These are phyloP conservation scores for Porphyrio hochstetteri DNA, from an alignment of 2,113 vertebrate species.

Conservation along the genomic window DNA sequence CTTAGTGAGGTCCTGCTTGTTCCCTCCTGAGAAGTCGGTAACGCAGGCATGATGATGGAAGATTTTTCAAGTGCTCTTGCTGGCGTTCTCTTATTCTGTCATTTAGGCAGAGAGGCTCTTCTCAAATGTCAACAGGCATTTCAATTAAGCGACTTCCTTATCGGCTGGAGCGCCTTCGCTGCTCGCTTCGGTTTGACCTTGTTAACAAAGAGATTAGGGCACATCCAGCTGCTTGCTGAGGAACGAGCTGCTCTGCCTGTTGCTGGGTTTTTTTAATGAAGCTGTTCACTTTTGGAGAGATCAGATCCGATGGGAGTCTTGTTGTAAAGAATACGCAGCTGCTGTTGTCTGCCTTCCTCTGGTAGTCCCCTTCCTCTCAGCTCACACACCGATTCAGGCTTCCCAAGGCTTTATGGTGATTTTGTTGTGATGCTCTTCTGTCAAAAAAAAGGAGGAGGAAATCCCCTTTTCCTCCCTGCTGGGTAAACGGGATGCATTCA, in stretches of 20 bases:
- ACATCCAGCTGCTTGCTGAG: background rate
- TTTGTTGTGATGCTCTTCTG: background rate
- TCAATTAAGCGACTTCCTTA: constrained; percentile 55
- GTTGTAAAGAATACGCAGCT: background rate
- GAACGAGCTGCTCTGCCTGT: background rate
- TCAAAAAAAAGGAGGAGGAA: background rate
- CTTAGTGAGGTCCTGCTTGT: background rate
- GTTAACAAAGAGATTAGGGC: constrained; percentile 22
- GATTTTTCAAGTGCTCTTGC: constrained; percentile 29
- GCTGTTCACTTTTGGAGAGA: constrained; percentile 13
- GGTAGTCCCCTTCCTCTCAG: background rate
- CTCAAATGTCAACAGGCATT: constrained; percentile 64
- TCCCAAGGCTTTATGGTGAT: background rate
- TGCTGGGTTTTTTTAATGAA: background rate
- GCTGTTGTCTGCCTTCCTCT: background rate
- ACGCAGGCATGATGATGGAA: constrained; percentile 20
- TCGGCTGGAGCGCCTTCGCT: constrained; percentile 26
- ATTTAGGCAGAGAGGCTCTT: constrained; percentile 53
- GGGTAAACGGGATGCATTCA: background rate
- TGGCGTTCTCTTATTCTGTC: constrained; percentile 7
- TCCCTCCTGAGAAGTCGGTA: constrained; percentile 19
- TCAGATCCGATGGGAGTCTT: background rate
- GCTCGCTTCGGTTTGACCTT: constrained; percentile 54
- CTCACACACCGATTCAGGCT: background rate
- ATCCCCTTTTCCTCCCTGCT: background rate